Conservation (phyloP, 2,797 vertebrate species). For the Rhadinocentrus ornatus region DNA sequence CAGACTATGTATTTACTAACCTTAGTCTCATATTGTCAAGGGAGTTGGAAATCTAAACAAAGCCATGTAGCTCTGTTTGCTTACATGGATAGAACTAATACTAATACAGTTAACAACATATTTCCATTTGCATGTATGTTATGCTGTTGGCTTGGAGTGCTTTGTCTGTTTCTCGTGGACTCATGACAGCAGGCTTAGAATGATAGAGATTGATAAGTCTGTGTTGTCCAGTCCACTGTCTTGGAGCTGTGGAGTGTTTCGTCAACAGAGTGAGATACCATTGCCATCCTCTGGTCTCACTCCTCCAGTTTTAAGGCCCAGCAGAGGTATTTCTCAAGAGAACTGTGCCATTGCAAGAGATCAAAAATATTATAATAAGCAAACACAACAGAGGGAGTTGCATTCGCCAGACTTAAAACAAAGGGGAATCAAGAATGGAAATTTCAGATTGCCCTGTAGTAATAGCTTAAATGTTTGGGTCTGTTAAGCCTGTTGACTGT, state of each 20-base stretch:
- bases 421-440: conserved; percentile 2
- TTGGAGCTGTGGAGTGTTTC: conserved; percentile 36
- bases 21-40: conserved; percentile 10
- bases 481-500: background rate
- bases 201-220: conserved; percentile 20
- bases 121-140: background rate
- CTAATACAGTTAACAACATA: background rate
- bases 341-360: conserved; percentile 22
- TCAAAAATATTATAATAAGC: conserved; percentile 4
- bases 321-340: conserved; percentile 66
- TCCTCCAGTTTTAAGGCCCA: conserved; percentile 63
- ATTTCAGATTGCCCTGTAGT: conserved; percentile 5
- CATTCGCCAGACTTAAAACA: background rate
- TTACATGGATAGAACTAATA: background rate
- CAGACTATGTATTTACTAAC: conserved; percentile 24
- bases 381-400: background rate
- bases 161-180: conserved; percentile 17
- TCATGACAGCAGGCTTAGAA: conserved; percentile 17
- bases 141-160: background rate
- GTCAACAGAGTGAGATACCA: conserved; percentile 43
- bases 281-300: conserved; percentile 68
- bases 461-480: conserved; percentile 17
- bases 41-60: conserved; percentile 38
- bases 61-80: background rate
- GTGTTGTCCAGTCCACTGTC: conserved; percentile 48